phyloP scores from a whole-genome alignment of 2,888 invertebrate species.

The Ceratothoa steindachneri region DNA sequence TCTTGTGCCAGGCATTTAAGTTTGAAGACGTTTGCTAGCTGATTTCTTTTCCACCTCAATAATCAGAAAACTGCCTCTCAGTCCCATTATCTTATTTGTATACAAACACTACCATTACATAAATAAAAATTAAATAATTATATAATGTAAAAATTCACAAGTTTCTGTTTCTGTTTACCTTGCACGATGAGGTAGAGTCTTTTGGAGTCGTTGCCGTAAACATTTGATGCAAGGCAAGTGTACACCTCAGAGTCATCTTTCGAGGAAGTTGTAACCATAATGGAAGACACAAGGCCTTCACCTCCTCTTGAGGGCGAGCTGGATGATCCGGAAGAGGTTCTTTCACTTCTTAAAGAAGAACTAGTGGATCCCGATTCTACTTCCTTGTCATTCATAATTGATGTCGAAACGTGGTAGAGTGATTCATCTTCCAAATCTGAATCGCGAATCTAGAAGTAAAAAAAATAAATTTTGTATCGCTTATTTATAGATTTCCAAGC shows the following conservation, averaged over 20 bases:
- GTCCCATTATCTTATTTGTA: no score
- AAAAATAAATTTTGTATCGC: no score
- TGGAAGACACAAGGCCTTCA: conserved; percentile 23
- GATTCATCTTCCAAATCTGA: neutral
- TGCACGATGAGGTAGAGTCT: conserved; percentile 32
- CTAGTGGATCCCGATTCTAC: neutral
- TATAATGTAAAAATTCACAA: no score
- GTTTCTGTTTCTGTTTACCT: no score
- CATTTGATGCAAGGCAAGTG: conserved; percentile 36
- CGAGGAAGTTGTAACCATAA: conserved; percentile 24
- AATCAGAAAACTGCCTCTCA: no score
- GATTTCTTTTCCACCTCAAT: no score
- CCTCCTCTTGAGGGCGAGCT: neutral
- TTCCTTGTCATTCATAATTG: neutral
- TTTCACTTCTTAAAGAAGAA: neutral
- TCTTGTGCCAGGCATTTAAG: no score
- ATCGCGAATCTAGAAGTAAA: neutral
- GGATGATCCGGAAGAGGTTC: neutral
- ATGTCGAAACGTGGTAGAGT: neutral
- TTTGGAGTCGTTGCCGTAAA: conserved; percentile 41
- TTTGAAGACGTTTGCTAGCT: no score
- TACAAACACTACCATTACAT: no score
- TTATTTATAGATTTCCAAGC: no score
- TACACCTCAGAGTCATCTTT: conserved; percentile 27
- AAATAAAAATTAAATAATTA: no score